A percentile compares a stretch with the other conserved stretches of the same genome.
phyloP scores from a whole-genome alignment of 2,888 invertebrate species.

The Dasypogon diadema region DNA sequence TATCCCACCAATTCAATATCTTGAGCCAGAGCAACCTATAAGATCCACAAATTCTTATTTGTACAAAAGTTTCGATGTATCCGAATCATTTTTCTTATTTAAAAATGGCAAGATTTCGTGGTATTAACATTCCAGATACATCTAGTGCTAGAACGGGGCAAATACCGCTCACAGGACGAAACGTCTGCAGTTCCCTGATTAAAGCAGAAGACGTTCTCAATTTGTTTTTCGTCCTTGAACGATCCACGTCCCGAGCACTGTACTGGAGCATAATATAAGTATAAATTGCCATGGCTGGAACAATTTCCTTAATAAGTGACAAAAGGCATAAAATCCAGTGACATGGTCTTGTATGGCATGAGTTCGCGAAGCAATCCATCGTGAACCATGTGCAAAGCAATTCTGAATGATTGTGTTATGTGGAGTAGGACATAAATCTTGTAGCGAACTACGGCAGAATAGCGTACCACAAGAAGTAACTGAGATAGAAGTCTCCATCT shows the following conservation, averaged over 20 bases:
- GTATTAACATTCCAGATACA: not conserved
- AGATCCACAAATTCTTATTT: slow-evolving; percentile 22
- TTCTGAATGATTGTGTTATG: slow-evolving; percentile 41
- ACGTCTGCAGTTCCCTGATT: slow-evolving; percentile 27
- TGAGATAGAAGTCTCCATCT: slow-evolving; percentile 17
- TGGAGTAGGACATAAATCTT: slow-evolving; percentile 46
- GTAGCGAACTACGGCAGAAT: slow-evolving; percentile 18
- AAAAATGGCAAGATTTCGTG: not conserved
- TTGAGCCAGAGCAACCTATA: not conserved
- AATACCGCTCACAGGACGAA: not conserved
- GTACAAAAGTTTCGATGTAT: slow-evolving; percentile 14
- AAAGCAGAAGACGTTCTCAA: slow-evolving; percentile 32
- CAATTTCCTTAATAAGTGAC: slow-evolving; percentile 49
- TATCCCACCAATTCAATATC: not conserved
- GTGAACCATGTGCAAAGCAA: slow-evolving; percentile 41
- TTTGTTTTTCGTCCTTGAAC: slow-evolving; percentile 25
- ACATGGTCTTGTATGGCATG: slow-evolving; percentile 22
- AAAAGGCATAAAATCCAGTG: slow-evolving; percentile 43
- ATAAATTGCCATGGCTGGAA: slow-evolving; percentile 31
- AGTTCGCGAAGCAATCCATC: slow-evolving; percentile 41
- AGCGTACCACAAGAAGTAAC: slow-evolving; percentile 44
- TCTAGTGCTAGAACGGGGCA: not conserved
- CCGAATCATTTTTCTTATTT: slow-evolving; percentile 6
- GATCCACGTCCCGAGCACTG: not conserved
- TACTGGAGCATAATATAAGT: slow-evolving; percentile 23